phyloP scores from a whole-genome alignment of 2,113 vertebrate species.

The Girardinichthys multiradiatus region DNA sequence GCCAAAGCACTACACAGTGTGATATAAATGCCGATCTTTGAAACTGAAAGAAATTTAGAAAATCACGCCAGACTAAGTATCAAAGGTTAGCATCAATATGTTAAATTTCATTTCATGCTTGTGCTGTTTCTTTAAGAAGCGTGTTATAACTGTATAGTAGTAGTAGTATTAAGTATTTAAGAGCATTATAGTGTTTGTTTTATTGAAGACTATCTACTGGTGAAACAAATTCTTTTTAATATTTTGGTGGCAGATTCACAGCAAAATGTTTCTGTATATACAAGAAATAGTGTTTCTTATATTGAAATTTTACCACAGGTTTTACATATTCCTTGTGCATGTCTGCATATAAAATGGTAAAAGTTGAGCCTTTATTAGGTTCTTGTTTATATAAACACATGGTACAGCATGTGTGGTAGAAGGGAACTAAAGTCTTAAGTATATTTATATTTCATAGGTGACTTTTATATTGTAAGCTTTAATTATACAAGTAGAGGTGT shows the following conservation, averaged over 20 bases:
- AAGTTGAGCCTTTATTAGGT: not conserved
- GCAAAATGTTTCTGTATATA: not conserved
- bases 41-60: not conserved
- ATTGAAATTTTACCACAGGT: not conserved
- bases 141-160: not conserved
- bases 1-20: conserved; percentile 61
- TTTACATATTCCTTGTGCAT: not conserved
- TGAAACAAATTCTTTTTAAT: not conserved
- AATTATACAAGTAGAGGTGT: not conserved
- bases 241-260: not conserved
- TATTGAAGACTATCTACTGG: not conserved
- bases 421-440: not conserved
- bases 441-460: conserved; percentile 48
- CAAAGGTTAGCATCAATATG: not conserved
- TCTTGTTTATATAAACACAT: not conserved
- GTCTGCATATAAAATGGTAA: not conserved
- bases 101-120: not conserved
- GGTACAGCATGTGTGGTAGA: not conserved
- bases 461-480: not conserved
- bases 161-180: not conserved
- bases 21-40: conserved; percentile 32
- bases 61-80: not conserved
- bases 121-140: not conserved
- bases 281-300: not conserved
- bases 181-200: not conserved